Conservation (phyloP, 2,888 invertebrate species). For the Campoplex nolae region DNA sequence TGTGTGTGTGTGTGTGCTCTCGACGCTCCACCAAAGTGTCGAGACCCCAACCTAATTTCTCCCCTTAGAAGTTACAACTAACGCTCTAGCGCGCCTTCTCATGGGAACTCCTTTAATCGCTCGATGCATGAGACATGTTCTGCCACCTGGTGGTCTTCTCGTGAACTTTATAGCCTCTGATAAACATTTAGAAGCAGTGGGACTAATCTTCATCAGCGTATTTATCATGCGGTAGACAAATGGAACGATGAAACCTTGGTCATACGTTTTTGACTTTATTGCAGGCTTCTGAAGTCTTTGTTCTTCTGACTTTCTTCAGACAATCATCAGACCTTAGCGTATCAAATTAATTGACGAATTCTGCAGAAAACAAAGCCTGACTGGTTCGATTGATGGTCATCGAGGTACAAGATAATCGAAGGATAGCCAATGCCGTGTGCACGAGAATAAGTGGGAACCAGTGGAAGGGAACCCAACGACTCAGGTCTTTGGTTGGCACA, state of each 20-base stretch:
- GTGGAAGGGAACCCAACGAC: too few species aligned
- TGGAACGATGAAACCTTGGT: neutral
- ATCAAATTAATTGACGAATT: neutral
- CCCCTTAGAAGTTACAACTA: conserved; percentile 15
- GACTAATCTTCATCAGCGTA: conserved; percentile 9
- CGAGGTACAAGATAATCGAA: neutral
- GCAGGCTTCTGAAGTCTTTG: neutral
- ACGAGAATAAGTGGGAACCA: neutral
- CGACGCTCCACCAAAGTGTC: conserved; percentile 28
- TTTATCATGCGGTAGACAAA: neutral
- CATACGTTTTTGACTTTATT: neutral
- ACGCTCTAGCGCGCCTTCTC: conserved; percentile 31
- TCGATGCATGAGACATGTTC: conserved; percentile 8
- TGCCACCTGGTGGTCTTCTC: conserved; percentile 24
- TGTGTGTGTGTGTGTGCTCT: conserved; percentile 2
- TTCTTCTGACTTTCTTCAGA: neutral
- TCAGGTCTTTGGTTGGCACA: neutral
- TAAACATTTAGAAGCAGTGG: conserved; percentile 14
- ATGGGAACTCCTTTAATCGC: conserved; percentile 55
- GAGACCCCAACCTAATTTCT: conserved; percentile 11
- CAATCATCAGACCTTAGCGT: neutral
- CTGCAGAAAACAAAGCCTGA: neutral
- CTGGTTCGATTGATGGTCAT: neutral
- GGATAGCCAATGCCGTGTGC: neutral
- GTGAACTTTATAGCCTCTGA: conserved; percentile 30